Evolutionary conservation across 1,140 invertebrate species (phyloP), one percentile per base, ranked within the genome.

Genomic region (Pseudomyrmex sp.): DNA sequence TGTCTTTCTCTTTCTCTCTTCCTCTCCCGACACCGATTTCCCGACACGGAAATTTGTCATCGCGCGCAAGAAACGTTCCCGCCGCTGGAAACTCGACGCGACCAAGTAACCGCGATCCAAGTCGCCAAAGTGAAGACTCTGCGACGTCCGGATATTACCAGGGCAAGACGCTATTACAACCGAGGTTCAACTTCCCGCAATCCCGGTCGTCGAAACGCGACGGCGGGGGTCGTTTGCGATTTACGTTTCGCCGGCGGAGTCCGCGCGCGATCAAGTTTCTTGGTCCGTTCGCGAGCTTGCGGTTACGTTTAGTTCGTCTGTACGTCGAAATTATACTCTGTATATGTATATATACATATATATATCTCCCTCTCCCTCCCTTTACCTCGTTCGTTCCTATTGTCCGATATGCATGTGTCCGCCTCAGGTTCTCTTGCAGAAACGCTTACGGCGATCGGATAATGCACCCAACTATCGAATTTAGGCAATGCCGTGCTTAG

Each of bases 261-360:
- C 58, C 48, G 61, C 18, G 65, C 56, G 65, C 75, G 65, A 84
- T 66, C 72, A 46, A 58, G 80, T 66, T 82, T 82, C 83, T 44
- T 5, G 46, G 46, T 13, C 48, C 58, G 76, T 74, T 85, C 83
- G 77, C 83, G 76, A 74, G 66, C 65, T 85, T 72, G 59, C 61
- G 68, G 76, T 82, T 74, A 84, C 58, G 56, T 84, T 72, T 72
- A 83, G 59, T 74, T 59, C 52, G 18, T 63, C 5, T 48, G 46
- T 76, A 52, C 23, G 46, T 23, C 54, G 65, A 68, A 77, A 77
- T 77, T 77, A 77, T 76, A 73, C 70, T 2, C 7, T 63, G 15
- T 2, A 7, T 15, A 61, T 4, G 12, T 12, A 1, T 35, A 35
- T 35, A 7, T 35, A 26, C 2, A 35, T 35, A 35, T 1, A 35